These are phyloP conservation scores for Enteromius anoplus DNA, from an alignment of 2,797 vertebrate genomes.

Conservation along the genomic window DNA sequence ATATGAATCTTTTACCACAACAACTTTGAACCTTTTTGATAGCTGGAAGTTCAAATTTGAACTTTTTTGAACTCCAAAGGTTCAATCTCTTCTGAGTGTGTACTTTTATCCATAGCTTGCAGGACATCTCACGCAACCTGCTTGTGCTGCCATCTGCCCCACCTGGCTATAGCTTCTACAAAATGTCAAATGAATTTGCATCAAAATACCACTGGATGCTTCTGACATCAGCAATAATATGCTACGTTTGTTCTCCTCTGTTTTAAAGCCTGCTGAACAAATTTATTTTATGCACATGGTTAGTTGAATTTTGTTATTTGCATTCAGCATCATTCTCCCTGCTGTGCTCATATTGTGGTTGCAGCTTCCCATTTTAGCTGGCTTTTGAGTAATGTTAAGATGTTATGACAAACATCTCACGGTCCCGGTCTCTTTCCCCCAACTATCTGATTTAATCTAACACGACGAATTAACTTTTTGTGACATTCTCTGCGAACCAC, in stretches of 20 bases:
- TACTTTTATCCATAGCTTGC: neutral
- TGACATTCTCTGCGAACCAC: slow-evolving; percentile 23
- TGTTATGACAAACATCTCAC: slow-evolving; percentile 15
- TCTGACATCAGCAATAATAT: neutral
- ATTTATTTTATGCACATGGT: neutral
- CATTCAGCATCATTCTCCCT: neutral
- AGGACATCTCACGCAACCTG: neutral
- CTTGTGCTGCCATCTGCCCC: neutral
- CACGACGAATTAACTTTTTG: slow-evolving; percentile 8
- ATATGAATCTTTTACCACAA: too few species aligned
- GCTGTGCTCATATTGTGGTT: neutral
- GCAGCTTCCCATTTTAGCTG: neutral
- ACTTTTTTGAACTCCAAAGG: too few species aligned
- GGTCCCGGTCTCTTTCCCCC: neutral
- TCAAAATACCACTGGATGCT: neutral
- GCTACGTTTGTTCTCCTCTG: neutral
- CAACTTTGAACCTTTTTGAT: too few species aligned
- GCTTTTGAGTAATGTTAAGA: neutral
- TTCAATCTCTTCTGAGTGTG: too few species aligned
- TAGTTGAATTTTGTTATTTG: neutral
- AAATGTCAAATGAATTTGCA: neutral
- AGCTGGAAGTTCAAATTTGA: too few species aligned
- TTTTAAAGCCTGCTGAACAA: neutral
- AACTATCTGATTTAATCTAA: neutral
- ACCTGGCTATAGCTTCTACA: neutral